phyloP scores from a whole-genome alignment of 1,140 invertebrate species.

The Drosophila lacertosa region DNA sequence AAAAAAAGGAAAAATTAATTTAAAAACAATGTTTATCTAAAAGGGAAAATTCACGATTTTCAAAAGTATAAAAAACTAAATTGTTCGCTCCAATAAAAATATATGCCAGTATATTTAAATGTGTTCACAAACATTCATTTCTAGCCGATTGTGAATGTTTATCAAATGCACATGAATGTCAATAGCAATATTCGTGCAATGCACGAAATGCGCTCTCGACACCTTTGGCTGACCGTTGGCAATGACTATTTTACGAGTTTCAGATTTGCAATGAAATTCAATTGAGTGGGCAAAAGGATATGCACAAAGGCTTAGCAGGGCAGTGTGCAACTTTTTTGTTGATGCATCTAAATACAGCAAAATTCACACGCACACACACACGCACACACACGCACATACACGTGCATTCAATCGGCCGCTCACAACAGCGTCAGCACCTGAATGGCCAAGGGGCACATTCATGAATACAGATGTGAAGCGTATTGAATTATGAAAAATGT shows the following conservation, averaged over 20 bases:
- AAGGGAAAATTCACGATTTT: too few relatives aligned
- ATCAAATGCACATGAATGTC: conserved; percentile 74
- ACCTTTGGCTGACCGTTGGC: conserved; percentile 55
- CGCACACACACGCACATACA: conserved; percentile 9
- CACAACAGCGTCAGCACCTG: conserved; percentile 50
- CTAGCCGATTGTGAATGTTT: conserved; percentile 43
- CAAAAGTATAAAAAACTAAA: background rate
- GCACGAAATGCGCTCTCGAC: conserved; percentile 50
- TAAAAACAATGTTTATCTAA: background rate
- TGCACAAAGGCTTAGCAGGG: conserved; percentile 28
- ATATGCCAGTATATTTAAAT: background rate
- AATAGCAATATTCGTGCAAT: conserved; percentile 40
- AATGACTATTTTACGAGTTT: conserved; percentile 31
- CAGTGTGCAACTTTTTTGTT: conserved; percentile 48
- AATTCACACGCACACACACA: conserved; percentile 26
- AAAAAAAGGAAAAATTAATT: too few relatives aligned
- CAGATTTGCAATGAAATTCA: conserved; percentile 70
- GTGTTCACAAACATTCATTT: background rate
- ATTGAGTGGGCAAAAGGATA: conserved; percentile 65
- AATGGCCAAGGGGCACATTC: conserved; percentile 45
- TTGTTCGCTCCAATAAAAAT: background rate
- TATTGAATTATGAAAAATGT: conserved; percentile 69
- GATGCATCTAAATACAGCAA: conserved; percentile 69
- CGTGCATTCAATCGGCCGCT: conserved; percentile 27
- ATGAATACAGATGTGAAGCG: conserved; percentile 39